Percentiles rank a stretch among this genome's conserved stretches.
Evolutionary conservation across 2,888 invertebrate genomes (phyloP).

Genomic region (Zeuzera pyrina): DNA sequence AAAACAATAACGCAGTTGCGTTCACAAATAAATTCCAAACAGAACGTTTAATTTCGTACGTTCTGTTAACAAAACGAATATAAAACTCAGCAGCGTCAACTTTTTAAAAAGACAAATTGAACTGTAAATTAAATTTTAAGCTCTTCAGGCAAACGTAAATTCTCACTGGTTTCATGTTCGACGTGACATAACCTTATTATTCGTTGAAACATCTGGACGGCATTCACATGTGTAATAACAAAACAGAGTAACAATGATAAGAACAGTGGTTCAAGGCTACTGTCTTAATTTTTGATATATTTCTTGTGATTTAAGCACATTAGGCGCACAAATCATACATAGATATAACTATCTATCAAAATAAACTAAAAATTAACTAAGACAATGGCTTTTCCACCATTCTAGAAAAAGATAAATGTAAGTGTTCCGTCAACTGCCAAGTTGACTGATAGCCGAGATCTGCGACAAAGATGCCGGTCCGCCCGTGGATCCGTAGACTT

Average conservation of each 20-base stretch:
- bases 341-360: too few species aligned
- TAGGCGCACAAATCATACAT: too few species aligned
- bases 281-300: too few species aligned
- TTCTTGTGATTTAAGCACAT: too few species aligned
- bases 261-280: too few species aligned
- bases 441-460: slow-evolving; percentile 48
- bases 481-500: background rate
- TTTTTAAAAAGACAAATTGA: slow-evolving; percentile 17
- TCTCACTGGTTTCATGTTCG: too few species aligned
- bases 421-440: slow-evolving; percentile 53
- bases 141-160: too few species aligned
- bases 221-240: too few species aligned
- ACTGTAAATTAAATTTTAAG: slow-evolving; percentile 24
- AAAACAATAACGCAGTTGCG: too few species aligned
- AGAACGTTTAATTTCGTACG: background rate
- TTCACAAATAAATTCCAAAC: background rate
- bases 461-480: slow-evolving; percentile 28
- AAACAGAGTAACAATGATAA: too few species aligned
- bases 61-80: background rate
- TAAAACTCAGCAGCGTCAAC: background rate
- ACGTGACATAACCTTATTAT: too few species aligned
- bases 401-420: slow-evolving; percentile 51
- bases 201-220: too few species aligned
- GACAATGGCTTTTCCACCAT: slow-evolving; percentile 19
- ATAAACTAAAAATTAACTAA: slow-evolving; percentile 31